Evolutionary conservation across 2,888 invertebrate genomes (phyloP).

Genomic region (Cerceris ruficornis): DNA sequence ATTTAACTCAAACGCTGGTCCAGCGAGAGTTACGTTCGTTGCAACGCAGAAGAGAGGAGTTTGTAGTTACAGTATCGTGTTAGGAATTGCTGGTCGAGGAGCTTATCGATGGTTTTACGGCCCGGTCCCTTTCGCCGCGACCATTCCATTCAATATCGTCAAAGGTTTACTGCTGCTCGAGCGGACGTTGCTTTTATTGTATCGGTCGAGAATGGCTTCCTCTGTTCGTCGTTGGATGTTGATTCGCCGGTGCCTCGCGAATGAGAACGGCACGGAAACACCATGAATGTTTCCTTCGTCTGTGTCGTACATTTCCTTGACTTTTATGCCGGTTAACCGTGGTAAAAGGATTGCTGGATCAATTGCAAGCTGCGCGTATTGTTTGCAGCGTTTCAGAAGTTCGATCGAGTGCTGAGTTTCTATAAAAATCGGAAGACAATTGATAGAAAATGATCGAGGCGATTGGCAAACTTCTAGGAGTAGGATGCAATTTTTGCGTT

Average conservation of each 20-base stretch:
- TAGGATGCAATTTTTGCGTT: too few relatives aligned
- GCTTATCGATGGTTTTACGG: conserved; percentile 59
- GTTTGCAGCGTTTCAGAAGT: too few relatives aligned
- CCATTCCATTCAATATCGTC: conserved; percentile 60
- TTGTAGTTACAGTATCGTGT: conserved; percentile 22
- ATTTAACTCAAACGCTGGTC: too few relatives aligned
- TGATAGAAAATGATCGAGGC: too few relatives aligned
- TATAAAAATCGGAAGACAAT: too few relatives aligned
- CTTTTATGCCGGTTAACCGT: too few relatives aligned
- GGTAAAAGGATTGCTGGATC: too few relatives aligned
- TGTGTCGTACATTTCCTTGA: neutral
- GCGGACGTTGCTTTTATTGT: conserved; percentile 51
- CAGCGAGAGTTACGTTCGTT: neutral
- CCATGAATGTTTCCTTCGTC: neutral
- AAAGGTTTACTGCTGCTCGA: conserved; percentile 53
- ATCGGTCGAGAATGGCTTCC: conserved; percentile 11
- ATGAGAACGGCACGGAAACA: conserved; percentile 16
- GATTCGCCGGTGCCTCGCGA: conserved; percentile 21
- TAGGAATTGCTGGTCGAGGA: conserved; percentile 34
- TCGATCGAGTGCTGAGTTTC: too few relatives aligned
- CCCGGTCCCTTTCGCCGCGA: conserved; percentile 39
- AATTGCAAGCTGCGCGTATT: too few relatives aligned
- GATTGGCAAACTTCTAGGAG: too few relatives aligned
- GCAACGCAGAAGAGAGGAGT: conserved; percentile 27
- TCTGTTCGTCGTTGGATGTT: conserved; percentile 30